Conservation (phyloP, 2,113 vertebrate genomes). For the Candoia aspera region DNA sequence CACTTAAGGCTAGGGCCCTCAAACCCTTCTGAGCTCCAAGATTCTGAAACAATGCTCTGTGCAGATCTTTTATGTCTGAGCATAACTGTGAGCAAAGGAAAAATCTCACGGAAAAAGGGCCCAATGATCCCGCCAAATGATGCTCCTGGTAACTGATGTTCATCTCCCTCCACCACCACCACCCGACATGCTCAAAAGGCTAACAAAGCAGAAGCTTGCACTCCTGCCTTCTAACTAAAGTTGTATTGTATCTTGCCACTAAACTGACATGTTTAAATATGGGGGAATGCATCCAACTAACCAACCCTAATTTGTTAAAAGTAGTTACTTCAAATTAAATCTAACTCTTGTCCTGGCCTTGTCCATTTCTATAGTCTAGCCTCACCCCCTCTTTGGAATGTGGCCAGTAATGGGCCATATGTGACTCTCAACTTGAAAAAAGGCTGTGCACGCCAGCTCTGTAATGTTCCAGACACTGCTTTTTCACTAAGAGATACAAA, state of each 20-base stretch:
- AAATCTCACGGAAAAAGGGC: background rate
- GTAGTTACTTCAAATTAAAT: background rate
- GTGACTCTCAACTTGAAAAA: background rate
- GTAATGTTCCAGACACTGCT: background rate
- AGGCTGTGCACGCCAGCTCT: background rate
- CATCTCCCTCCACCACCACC: background rate
- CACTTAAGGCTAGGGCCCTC: background rate
- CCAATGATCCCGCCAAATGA: background rate
- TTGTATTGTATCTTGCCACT: background rate
- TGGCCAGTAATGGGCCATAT: background rate
- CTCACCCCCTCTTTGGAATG: background rate
- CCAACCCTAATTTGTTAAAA: background rate
- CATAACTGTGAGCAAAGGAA: background rate
- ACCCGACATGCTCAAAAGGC: background rate
- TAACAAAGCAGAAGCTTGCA: background rate
- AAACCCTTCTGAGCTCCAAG: background rate
- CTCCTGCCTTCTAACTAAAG: background rate
- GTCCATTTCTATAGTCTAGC: background rate
- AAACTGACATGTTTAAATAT: background rate
- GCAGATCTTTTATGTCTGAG: background rate
- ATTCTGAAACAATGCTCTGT: background rate
- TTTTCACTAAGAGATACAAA: background rate
- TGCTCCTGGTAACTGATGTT: background rate
- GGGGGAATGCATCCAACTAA: background rate
- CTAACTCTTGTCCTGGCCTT: background rate